Conservation (phyloP, 2,113 vertebrate species). For the Chelonoidis abingdonii region DNA sequence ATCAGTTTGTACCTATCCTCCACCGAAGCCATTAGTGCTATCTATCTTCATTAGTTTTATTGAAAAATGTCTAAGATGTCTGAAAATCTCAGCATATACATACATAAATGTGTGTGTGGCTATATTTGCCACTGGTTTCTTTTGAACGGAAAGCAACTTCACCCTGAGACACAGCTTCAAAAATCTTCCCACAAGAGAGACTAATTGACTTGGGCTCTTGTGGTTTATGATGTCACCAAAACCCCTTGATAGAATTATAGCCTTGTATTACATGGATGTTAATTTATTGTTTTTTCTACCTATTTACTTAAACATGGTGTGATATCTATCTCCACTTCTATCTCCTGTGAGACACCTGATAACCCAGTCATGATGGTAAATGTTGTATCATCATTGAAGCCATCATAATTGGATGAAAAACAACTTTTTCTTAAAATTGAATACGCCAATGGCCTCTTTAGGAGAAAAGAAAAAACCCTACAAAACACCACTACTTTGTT, state of each 20-base stretch:
- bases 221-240: slow-evolving; percentile 39
- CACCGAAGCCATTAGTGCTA: background rate
- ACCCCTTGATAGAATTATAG: background rate
- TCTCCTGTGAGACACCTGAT: background rate
- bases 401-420: background rate
- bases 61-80: background rate
- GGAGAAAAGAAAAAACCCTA: too few species aligned
- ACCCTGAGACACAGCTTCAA: background rate
- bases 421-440: background rate
- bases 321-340: background rate
- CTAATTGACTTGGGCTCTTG: slow-evolving; percentile 31
- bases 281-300: background rate
- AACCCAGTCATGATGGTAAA: slow-evolving; percentile 7
- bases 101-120: background rate
- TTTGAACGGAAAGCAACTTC: background rate
- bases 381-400: slow-evolving; percentile 1
- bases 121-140: background rate
- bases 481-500: too few species aligned
- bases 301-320: background rate
- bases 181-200: slow-evolving; percentile 1
- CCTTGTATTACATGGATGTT: background rate
- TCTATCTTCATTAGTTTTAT: background rate
- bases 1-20: too few species aligned
- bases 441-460: slow-evolving; percentile 14
- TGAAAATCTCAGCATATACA: background rate